phyloP scores from a whole-genome alignment of 2,888 invertebrate species.

The Tachina grossa region DNA sequence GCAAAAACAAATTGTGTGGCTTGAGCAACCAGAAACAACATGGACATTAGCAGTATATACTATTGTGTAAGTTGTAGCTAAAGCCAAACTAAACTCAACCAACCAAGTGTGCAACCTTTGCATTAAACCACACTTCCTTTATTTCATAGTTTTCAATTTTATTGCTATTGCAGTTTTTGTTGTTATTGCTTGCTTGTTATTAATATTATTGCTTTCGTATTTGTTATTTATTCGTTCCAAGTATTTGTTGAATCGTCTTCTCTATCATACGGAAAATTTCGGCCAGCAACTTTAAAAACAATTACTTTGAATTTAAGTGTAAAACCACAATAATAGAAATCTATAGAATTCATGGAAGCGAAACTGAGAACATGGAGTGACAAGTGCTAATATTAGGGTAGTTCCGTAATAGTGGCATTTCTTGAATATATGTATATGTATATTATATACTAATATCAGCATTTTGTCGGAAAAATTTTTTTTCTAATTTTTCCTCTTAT shows the following conservation, averaged over 20 bases:
- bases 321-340: conserved; percentile 44
- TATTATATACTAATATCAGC: too few species aligned
- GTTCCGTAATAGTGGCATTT: neutral
- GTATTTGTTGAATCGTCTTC: conserved; percentile 44
- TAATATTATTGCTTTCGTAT: neutral
- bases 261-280: conserved; percentile 40
- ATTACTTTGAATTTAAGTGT: conserved; percentile 48
- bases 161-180: neutral
- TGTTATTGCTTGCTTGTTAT: conserved; percentile 1
- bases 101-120: conserved; percentile 49
- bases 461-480: too few species aligned
- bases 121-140: conserved; percentile 49
- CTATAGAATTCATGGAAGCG: neutral
- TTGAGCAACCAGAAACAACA: neutral
- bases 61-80: neutral
- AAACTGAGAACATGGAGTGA: neutral
- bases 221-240: neutral
- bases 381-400: neutral
- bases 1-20: conserved; percentile 20
- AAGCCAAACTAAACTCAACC: conserved; percentile 28
- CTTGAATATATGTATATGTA: neutral
- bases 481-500: too few species aligned
- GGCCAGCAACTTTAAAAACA: conserved; percentile 42
- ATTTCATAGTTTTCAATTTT: conserved; percentile 43
- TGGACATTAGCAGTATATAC: neutral